phyloP scores from a whole-genome alignment of 2,888 invertebrate species.

The Myopa tessellatipennis region DNA sequence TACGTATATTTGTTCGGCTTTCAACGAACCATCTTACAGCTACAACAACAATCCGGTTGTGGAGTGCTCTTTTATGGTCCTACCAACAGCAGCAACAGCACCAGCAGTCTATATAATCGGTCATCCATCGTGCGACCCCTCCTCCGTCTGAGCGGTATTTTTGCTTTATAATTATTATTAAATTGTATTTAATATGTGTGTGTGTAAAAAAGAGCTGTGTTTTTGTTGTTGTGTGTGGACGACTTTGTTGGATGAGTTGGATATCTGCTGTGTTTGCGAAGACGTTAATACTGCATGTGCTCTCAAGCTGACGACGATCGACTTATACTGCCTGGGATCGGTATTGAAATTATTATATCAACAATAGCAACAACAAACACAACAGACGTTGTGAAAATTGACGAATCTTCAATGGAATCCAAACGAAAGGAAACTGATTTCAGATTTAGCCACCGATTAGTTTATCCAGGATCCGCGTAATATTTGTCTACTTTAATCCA shows the following conservation, averaged over 20 bases:
- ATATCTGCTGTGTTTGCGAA: conserved; percentile 3
- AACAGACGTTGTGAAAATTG: no score
- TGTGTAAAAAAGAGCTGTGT: conserved; percentile 26
- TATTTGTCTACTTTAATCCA: no score
- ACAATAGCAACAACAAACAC: no score
- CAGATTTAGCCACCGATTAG: no score
- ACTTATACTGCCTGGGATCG: background rate
- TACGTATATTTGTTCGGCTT: conserved; percentile 17
- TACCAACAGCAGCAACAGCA: background rate
- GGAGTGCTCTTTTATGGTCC: conserved; percentile 12
- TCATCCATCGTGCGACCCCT: background rate
- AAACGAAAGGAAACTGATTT: no score
- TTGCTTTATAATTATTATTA: conserved; percentile 40
- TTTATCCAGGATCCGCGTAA: no score
- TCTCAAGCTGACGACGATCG: conserved; percentile 1
- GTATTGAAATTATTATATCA: no score
- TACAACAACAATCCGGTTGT: background rate
- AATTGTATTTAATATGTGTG: conserved; percentile 34
- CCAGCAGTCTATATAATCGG: background rate
- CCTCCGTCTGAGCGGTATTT: conserved; percentile 28
- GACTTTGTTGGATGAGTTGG: background rate
- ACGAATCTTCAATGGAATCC: no score
- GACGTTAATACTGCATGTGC: background rate
- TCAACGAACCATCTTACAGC: conserved; percentile 2
- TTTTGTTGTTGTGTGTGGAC: background rate